phyloP scores from a whole-genome alignment of 2,113 vertebrate genomes.

The Tachuris rubrigastra region DNA sequence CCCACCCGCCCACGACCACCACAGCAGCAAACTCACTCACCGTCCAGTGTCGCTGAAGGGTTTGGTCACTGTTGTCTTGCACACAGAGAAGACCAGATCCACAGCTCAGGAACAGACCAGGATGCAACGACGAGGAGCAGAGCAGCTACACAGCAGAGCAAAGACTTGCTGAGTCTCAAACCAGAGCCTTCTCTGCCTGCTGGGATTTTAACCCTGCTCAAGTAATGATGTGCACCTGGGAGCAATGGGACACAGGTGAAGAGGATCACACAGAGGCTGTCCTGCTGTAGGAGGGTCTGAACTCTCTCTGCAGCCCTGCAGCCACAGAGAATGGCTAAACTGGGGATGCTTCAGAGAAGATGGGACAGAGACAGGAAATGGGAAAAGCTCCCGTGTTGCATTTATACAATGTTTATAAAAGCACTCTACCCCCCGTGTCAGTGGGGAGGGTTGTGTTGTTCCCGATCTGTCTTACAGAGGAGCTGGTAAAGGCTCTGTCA shows the following conservation, averaged over 20 bases:
- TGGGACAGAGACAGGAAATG: not conserved
- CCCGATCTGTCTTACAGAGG: not conserved
- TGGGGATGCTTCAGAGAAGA: not conserved
- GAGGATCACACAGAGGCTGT: not conserved
- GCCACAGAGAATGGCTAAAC: not conserved
- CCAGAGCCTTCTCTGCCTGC: fast-evolving
- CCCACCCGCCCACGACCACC: fast-evolving
- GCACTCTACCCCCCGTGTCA: fast-evolving
- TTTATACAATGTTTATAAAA: not conserved
- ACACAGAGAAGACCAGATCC: fast-evolving
- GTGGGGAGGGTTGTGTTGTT: not conserved
- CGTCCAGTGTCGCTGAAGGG: fast-evolving
- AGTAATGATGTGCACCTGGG: not conserved
- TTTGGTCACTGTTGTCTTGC: fast-evolving
- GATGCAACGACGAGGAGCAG: fast-evolving
- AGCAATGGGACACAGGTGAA: not conserved
- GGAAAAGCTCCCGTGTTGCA: fast-evolving
- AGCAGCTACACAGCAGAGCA: fast-evolving
- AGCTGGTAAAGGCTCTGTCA: not conserved
- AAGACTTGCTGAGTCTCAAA: fast-evolving
- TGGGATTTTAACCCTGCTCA: not conserved
- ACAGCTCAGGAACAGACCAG: not conserved
- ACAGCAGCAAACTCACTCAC: not conserved
- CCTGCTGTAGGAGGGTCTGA: not conserved
- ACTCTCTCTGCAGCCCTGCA: fast-evolving